Percentiles rank a stretch among this genome's conserved stretches.
Conservation (phyloP, 2,113 vertebrate species). For the Oceanites oceanicus region DNA sequence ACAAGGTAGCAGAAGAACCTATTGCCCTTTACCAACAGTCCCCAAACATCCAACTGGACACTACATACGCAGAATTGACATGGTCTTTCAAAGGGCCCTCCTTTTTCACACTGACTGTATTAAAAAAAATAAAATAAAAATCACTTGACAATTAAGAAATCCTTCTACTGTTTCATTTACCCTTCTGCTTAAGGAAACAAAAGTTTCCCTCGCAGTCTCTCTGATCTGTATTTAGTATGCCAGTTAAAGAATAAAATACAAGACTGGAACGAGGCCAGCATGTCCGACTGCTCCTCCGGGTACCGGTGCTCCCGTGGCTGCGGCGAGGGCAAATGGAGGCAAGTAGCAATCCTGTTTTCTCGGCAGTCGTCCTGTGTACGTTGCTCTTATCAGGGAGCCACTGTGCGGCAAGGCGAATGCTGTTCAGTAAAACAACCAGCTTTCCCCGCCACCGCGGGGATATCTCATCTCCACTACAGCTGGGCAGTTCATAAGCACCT, state of each 20-base stretch:
- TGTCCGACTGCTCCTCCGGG: background rate
- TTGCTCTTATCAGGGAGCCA: background rate
- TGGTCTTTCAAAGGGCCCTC: background rate
- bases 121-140: background rate
- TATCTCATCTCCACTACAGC: background rate
- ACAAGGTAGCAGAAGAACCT: background rate
- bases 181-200: background rate
- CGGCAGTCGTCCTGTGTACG: background rate
- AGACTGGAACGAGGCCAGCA: background rate
- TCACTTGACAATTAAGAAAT: background rate
- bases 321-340: background rate
- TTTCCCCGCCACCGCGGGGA: accelerated
- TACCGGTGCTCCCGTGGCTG: accelerated
- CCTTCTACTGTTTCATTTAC: background rate
- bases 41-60: background rate
- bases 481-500: background rate
- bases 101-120: background rate
- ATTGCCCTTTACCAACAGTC: background rate
- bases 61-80: background rate
- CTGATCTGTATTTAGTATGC: background rate
- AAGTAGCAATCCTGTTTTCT: background rate
- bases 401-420: background rate
- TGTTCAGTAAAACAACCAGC: background rate
- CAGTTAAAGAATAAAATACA: background rate
- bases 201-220: background rate